Evolutionary conservation across 2,888 invertebrate species (phyloP), one percentile per base, ranked within the genome.

Genomic region (Geotrupes spiniger): DNA sequence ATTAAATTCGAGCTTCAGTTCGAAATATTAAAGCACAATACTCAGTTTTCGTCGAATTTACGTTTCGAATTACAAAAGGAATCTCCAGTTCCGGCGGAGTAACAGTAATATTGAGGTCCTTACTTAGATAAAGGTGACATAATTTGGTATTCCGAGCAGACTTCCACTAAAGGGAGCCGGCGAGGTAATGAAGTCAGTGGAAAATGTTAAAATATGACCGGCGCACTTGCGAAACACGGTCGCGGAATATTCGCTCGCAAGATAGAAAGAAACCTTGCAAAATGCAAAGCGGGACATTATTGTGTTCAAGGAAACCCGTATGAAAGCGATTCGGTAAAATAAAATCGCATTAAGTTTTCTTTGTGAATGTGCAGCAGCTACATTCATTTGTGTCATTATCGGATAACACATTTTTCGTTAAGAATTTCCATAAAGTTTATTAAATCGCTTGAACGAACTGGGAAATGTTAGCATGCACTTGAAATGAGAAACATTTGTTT

Each of bases 141-240:
- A 33, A 33, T 33, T 33, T 33, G 9, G 33, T 33, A 33, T 33
- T 33, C 33, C 33, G 33, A 15, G 8, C 33, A 15, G 14, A 15
- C 33, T 15, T 12, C 8, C 33, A 33, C n/a, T 33, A 33, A 33
- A 33, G 33, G 33, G 33, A 33, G 15, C 33, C 33, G 33, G 33
- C 14, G 33, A 33, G 11, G 33, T 33, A 33, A 33, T 33, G 33
- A 33, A 33, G 33, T 33, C 33, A 33, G 33, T 15, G 15, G 33
- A 33, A 33, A 33, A 33, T 33, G 33, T 33, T 14, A 33, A 33
- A 33, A 33, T 33, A 33, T 33, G 33, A 33, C 33, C 33, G 33
- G 33, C 12, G 33, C 9, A 15, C n/a, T 15, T 12, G 14, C 2
- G 11, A 33, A 33, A 12, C 5, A 12, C 33, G 33, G 15, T 21